A percentile compares a stretch with the other conserved stretches of the same genome.
Evolutionary conservation across 1,140 invertebrate genomes (phyloP).

Genomic region (Armadillidium nasatum): DNA sequence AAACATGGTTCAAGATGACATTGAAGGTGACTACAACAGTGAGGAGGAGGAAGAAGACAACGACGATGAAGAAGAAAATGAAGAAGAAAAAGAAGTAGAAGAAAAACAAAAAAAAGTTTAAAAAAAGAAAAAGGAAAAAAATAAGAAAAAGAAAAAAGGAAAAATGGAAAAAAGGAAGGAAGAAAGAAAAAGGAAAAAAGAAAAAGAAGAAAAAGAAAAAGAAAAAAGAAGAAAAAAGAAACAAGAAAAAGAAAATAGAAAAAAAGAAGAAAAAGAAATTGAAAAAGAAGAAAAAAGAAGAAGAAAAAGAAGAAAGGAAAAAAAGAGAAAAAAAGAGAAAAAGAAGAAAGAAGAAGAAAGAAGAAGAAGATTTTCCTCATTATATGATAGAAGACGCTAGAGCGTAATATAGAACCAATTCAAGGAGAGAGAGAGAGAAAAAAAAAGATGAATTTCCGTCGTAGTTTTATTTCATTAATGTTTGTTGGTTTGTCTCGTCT

Average conservation of each 20-base stretch:
- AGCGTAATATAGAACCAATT: too few species aligned
- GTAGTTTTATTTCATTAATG: too few species aligned
- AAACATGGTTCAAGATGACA: too few species aligned
- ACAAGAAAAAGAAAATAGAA: background rate
- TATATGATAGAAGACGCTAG: too few species aligned
- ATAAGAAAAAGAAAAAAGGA: background rate
- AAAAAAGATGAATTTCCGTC: background rate
- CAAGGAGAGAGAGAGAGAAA: background rate
- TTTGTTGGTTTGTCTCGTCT: too few species aligned
- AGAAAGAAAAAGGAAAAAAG: background rate
- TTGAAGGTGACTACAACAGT: too few species aligned
- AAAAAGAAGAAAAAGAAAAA: background rate
- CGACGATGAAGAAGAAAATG: too few species aligned
- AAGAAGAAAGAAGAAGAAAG: background rate
- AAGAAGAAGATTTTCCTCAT: background rate
- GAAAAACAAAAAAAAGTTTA: too few species aligned
- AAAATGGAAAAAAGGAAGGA: background rate
- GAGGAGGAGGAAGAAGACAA: too few species aligned
- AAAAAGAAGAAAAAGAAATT: background rate
- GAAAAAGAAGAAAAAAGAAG: background rate
- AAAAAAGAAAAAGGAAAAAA: conserved; percentile 4
- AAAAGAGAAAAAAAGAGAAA: background rate
- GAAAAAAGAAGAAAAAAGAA: background rate
- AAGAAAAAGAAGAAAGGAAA: background rate
- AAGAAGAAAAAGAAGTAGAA: background rate